phyloP scores from a whole-genome alignment of 2,888 invertebrate genomes.

The Eupithecia exiguata region DNA sequence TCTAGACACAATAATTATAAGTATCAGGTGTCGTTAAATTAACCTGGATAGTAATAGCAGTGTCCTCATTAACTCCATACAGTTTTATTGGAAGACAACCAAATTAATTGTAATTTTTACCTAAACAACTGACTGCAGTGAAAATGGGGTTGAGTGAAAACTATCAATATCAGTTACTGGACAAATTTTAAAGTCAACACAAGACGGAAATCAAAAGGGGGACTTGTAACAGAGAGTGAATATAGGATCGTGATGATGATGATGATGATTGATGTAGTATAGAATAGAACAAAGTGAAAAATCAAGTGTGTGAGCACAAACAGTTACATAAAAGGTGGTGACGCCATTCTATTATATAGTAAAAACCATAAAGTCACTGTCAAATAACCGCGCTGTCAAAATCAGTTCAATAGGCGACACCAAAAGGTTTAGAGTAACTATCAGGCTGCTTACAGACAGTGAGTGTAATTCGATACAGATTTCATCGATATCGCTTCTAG shows the following conservation, averaged over 20 bases:
- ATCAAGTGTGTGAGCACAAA: neutral
- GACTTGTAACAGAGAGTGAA: neutral
- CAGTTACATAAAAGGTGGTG: neutral
- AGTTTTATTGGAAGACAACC: neutral
- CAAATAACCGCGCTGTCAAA: no score
- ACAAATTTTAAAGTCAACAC: neutral
- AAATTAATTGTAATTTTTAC: neutral
- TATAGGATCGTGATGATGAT: neutral
- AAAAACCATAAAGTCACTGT: no score
- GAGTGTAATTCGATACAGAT: conserved; percentile 1
- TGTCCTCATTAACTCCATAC: neutral
- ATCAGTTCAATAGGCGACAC: no score
- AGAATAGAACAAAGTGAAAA: neutral
- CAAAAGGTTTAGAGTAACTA: neutral
- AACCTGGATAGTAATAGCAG: conserved; percentile 16
- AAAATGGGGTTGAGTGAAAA: neutral
- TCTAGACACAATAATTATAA: conserved; percentile 44
- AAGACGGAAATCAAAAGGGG: neutral
- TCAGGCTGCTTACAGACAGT: neutral
- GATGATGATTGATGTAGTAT: neutral
- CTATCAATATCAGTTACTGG: neutral
- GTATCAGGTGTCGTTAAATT: conserved; percentile 13
- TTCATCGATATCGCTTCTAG: no score
- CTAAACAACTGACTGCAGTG: neutral
- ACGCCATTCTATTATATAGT: no score